These are phyloP conservation scores for Nymphalis io DNA, from an alignment of 1,140 invertebrate genomes.

Conservation along the genomic window DNA sequence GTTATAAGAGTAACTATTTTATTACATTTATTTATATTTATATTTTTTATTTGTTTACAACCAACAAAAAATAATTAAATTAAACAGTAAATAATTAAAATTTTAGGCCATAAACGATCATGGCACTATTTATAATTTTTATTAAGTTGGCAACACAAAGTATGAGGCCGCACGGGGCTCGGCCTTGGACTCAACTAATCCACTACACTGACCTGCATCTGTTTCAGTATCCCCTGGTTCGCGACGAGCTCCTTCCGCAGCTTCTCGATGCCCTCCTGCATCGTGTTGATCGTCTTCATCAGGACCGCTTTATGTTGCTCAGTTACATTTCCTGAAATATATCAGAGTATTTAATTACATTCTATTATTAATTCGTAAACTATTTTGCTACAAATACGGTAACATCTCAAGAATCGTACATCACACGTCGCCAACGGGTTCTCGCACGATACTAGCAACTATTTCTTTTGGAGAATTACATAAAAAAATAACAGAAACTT, in stretches of 20 bases:
- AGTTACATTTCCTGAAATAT: conserved; percentile 65
- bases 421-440: background rate
- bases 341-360: too few relatives aligned
- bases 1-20: conserved; percentile 18
- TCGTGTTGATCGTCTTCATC: conserved; percentile 87
- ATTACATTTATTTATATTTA: background rate
- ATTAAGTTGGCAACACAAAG: too few relatives aligned
- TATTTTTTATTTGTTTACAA: background rate
- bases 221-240: conserved; percentile 58
- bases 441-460: background rate
- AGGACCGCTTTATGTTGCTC: conserved; percentile 85
- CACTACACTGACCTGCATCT: conserved; percentile 58
- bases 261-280: conserved; percentile 89
- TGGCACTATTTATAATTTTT: background rate
- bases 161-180: background rate
- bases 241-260: conserved; percentile 85
- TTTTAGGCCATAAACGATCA: background rate
- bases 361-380: too few relatives aligned
- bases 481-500: too few relatives aligned
- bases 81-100: background rate
- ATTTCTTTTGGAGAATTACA: background rate
- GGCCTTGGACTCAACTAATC: background rate
- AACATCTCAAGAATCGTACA: too few relatives aligned
- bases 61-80: background rate
- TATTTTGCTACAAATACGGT: too few relatives aligned